These are phyloP conservation scores for Caenorhabditis sp. DNA, from an alignment of 2,888 invertebrate genomes.

Conservation along the genomic window DNA sequence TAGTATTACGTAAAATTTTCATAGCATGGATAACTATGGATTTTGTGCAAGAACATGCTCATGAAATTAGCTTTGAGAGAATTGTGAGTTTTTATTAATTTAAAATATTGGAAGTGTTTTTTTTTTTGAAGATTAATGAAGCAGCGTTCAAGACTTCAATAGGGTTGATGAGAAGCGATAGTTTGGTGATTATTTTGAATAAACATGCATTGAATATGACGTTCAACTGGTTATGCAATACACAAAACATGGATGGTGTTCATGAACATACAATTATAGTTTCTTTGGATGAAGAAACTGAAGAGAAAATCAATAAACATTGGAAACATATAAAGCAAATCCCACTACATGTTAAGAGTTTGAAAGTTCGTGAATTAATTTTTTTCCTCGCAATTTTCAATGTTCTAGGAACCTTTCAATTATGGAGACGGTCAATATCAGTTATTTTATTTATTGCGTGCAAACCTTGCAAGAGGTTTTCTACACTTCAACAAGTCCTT, in stretches of 20 bases:
- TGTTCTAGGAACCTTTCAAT: slow-evolving; percentile 62
- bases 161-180: background rate
- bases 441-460: slow-evolving; percentile 66
- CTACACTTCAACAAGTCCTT: slow-evolving; percentile 49
- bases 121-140: slow-evolving; percentile 17
- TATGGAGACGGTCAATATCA: slow-evolving; percentile 70
- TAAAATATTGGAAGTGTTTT: background rate
- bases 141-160: background rate
- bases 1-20: slow-evolving; percentile 57
- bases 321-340: slow-evolving; percentile 58
- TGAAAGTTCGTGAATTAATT: slow-evolving; percentile 39
- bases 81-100: slow-evolving; percentile 44
- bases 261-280: slow-evolving; percentile 60
- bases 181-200: slow-evolving; percentile 62
- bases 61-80: slow-evolving; percentile 49
- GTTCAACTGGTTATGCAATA: slow-evolving; percentile 69
- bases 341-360: slow-evolving; percentile 49
- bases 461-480: slow-evolving; percentile 62
- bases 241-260: slow-evolving; percentile 57
- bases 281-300: slow-evolving; percentile 57
- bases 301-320: slow-evolving; percentile 28
- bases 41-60: slow-evolving; percentile 46
- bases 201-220: slow-evolving; percentile 69
- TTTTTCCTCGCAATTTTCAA: background rate
- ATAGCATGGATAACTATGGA: slow-evolving; percentile 61